Conservation (phyloP, 2,888 invertebrate species). For the Asteroscopus sphinx region DNA sequence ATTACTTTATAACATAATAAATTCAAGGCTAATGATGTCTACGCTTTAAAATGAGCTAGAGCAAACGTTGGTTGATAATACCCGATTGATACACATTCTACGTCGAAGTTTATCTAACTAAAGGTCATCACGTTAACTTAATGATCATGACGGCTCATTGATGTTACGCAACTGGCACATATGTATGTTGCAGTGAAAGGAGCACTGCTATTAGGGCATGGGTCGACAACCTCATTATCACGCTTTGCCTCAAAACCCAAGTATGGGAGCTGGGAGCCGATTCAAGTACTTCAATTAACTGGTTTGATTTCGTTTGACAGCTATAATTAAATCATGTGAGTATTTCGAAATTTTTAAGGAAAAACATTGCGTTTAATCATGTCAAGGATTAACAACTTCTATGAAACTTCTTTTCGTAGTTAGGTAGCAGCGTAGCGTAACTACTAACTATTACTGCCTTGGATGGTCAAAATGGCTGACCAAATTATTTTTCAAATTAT, state of each 20-base stretch:
- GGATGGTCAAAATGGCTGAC: no score
- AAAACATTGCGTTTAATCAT: not conserved
- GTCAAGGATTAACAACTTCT: not conserved
- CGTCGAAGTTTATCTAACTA: slow-evolving; percentile 54
- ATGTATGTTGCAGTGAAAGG: slow-evolving; percentile 75
- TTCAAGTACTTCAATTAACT: slow-evolving; percentile 36
- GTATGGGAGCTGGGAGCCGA: slow-evolving; percentile 47
- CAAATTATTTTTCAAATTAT: no score
- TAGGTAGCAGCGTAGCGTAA: not conserved
- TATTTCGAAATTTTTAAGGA: slow-evolving; percentile 20
- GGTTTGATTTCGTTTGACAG: slow-evolving; percentile 27
- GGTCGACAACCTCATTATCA: slow-evolving; percentile 72
- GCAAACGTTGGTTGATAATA: slow-evolving; percentile 35
- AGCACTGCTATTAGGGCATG: slow-evolving; percentile 60
- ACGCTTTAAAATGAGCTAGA: slow-evolving; percentile 39
- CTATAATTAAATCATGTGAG: slow-evolving; percentile 29
- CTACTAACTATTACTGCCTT: no score
- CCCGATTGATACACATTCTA: slow-evolving; percentile 42
- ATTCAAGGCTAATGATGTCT: slow-evolving; percentile 53
- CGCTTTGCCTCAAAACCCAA: slow-evolving; percentile 55
- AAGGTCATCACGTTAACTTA: slow-evolving; percentile 46
- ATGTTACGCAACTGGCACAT: slow-evolving; percentile 71
- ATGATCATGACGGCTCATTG: slow-evolving; percentile 64
- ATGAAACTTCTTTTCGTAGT: not conserved
- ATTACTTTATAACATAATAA: slow-evolving; percentile 44